A percentile compares a stretch with the other conserved stretches of the same genome.
Evolutionary conservation across 2,113 vertebrate genomes (phyloP).

Genomic region (Eretmochelys imbricata): DNA sequence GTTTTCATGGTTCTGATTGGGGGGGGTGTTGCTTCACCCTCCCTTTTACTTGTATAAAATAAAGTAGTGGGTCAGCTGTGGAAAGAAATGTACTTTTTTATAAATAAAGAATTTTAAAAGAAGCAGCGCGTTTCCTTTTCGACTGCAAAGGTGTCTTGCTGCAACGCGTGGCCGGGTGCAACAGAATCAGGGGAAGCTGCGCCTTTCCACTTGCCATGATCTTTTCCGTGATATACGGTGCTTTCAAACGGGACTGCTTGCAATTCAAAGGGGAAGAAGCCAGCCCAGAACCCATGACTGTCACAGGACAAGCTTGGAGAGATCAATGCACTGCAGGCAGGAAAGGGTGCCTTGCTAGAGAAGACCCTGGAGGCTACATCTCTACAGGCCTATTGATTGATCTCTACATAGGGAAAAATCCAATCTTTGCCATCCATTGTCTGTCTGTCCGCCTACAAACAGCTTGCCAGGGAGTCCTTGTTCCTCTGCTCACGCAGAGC

Average conservation of each 20-base stretch:
- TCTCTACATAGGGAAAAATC: background rate
- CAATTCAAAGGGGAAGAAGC: background rate
- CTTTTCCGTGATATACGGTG: accelerated
- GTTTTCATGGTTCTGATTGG: slow-evolving; percentile 77
- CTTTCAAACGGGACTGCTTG: background rate
- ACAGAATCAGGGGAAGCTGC: background rate
- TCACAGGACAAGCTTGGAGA: background rate
- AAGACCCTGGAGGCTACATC: background rate
- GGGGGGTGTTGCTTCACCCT: slow-evolving; percentile 76
- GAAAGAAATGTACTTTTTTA: slow-evolving; percentile 86
- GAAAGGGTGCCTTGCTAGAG: background rate
- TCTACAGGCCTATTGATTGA: background rate
- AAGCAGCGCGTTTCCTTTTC: background rate
- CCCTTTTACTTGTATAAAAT: slow-evolving; percentile 84
- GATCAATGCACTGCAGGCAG: background rate
- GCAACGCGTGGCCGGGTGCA: background rate
- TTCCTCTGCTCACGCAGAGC: background rate
- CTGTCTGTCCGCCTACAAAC: background rate
- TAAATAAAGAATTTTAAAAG: slow-evolving; percentile 87
- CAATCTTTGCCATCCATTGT: background rate
- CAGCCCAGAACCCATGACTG: background rate
- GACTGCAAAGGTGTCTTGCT: background rate
- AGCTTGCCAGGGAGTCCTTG: background rate
- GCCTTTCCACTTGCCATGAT: background rate
- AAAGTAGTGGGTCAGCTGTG: slow-evolving; percentile 80